phyloP scores from a whole-genome alignment of 2,113 vertebrate species.

The Prionailurus viverrinus region DNA sequence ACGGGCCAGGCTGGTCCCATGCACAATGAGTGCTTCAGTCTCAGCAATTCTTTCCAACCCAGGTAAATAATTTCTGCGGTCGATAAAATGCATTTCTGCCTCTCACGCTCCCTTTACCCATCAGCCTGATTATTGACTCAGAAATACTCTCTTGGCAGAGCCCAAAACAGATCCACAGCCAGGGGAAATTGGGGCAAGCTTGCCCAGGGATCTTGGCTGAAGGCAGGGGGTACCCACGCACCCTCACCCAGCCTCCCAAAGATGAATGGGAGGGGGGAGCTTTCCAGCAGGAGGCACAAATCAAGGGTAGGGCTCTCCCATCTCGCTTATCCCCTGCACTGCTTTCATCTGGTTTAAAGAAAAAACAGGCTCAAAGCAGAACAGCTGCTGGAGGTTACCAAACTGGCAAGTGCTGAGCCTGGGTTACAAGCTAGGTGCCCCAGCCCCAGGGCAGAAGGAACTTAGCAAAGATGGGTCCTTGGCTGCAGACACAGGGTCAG shows the following conservation, averaged over 20 bases:
- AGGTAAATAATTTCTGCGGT: slow-evolving; percentile 64
- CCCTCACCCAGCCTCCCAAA: background rate
- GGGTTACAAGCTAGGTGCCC: background rate
- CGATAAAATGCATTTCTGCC: slow-evolving; percentile 81
- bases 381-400: background rate
- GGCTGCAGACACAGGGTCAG: background rate
- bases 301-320: background rate
- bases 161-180: slow-evolving; percentile 42
- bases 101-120: background rate
- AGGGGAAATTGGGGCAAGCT: background rate
- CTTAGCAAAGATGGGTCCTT: background rate
- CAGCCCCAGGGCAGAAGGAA: background rate
- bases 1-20: background rate
- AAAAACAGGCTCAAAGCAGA: slow-evolving; percentile 36
- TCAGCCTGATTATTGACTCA: slow-evolving; percentile 55
- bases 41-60: slow-evolving; percentile 66
- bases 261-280: background rate
- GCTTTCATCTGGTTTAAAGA: background rate
- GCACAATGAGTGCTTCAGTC: slow-evolving; percentile 49
- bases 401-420: background rate
- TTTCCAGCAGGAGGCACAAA: background rate
- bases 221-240: background rate
- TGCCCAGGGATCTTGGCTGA: background rate
- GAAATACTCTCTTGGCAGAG: slow-evolving; percentile 50
- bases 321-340: background rate